These are phyloP conservation scores for Gymnorhina tibicen DNA, from an alignment of 2,113 vertebrate genomes.

Conservation along the genomic window DNA sequence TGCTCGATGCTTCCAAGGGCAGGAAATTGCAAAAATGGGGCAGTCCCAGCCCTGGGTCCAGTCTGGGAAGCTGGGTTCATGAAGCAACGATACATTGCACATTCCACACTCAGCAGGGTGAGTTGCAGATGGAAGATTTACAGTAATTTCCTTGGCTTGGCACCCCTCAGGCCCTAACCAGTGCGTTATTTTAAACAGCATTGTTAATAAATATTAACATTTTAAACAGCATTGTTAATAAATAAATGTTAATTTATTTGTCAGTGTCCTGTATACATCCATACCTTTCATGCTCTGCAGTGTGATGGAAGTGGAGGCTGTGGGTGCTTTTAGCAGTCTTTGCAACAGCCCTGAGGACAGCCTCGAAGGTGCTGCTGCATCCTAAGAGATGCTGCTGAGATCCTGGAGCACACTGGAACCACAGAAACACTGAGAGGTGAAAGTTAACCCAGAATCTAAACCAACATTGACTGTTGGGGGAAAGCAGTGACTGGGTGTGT, in stretches of 20 bases:
- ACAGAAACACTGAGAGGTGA: neutral
- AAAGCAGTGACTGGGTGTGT: neutral
- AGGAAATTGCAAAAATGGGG: neutral
- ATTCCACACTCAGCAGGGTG: neutral
- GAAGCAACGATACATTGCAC: neutral
- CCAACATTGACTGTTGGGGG: neutral
- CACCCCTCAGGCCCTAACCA: neutral
- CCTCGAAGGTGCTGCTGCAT: accelerated
- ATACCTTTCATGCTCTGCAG: neutral
- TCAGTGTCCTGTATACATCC: neutral
- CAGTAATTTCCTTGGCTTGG: neutral
- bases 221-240: neutral
- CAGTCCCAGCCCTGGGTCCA: accelerated
- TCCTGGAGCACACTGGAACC: neutral
- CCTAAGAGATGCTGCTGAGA: neutral
- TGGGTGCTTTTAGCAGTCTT: neutral
- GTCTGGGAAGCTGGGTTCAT: neutral
- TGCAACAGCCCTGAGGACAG: neutral
- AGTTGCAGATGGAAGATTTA: neutral
- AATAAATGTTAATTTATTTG: neutral
- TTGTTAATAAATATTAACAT: neutral
- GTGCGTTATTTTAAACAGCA: neutral
- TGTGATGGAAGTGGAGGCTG: neutral
- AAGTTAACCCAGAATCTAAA: neutral
- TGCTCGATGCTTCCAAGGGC: neutral